A percentile compares a stretch with the other conserved stretches of the same genome.
These are phyloP conservation scores for Listronotus bonariensis DNA, from an alignment of 1,140 invertebrate genomes.

Conservation along the genomic window DNA sequence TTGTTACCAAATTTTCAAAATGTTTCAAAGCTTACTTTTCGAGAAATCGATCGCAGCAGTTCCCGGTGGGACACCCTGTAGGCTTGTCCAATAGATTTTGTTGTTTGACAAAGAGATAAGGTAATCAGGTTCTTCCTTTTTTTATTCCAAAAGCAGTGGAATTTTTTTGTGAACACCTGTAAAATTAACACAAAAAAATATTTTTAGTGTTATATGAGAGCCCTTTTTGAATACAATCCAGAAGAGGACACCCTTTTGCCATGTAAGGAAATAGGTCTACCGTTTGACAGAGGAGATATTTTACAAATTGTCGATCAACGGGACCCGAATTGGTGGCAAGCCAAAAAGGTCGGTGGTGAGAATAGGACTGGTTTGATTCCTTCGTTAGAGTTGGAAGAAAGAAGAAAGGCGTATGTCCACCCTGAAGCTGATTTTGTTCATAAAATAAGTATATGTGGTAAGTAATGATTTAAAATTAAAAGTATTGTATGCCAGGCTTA, in stretches of 20 bases:
- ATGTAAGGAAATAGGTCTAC: conserved; percentile 93
- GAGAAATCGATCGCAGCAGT: no score
- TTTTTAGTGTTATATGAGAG: conserved; percentile 88
- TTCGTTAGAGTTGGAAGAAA: conserved; percentile 92
- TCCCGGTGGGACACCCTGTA: no score
- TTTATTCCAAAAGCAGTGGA: no score
- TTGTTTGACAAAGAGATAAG: no score
- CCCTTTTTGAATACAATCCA: conserved; percentile 93
- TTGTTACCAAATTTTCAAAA: no score
- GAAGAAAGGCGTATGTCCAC: conserved; percentile 92
- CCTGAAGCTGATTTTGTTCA: conserved; percentile 95
- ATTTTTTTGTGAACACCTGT: no score
- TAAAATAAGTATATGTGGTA: conserved; percentile 81
- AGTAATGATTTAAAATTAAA: no score
- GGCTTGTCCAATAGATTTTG: no score
- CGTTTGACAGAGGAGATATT: conserved; percentile 93
- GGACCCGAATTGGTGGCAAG: conserved; percentile 99
- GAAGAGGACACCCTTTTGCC: conserved; percentile 88
- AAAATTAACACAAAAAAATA: no score
- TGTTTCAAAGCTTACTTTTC: no score
- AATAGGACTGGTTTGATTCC: conserved; percentile 84
- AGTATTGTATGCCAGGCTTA: no score
- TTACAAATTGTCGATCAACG: conserved; percentile 91
- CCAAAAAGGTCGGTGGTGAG: conserved; percentile 73
- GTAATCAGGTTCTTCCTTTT: no score